A percentile compares a stretch with the other conserved stretches of the same genome.
Conservation (phyloP, 2,797 vertebrate species). For the Eulemur coronatus region DNA sequence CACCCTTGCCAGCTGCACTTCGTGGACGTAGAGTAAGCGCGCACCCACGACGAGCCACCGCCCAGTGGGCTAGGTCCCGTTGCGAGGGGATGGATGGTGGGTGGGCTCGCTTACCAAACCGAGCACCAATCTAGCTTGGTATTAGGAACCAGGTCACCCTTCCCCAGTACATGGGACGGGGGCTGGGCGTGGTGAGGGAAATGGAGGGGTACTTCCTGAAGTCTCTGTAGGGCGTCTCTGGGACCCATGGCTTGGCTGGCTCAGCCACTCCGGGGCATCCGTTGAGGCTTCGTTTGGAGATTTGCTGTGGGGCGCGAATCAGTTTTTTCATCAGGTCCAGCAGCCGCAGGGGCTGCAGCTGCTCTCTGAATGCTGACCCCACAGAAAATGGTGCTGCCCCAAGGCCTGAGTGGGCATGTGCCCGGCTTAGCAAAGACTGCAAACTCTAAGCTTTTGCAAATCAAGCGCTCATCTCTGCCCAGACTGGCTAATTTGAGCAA, state of each 20-base stretch:
- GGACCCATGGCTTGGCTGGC: not conserved
- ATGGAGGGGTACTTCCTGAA: not conserved
- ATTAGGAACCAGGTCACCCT: not conserved
- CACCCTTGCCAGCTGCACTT: not conserved
- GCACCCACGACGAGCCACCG: too few relatives aligned
- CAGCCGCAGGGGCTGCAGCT: not conserved
- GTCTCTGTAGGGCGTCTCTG: not conserved
- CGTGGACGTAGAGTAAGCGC: not conserved
- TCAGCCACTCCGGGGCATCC: not conserved
- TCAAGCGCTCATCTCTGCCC: not conserved
- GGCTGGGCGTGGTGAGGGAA: not conserved
- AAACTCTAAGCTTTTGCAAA: not conserved
- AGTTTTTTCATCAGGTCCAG: not conserved
- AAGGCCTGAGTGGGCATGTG: not conserved
- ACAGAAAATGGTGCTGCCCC: not conserved
- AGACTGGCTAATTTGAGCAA: not conserved
- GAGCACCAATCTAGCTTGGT: not conserved
- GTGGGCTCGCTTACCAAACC: accelerated
- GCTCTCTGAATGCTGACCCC: not conserved
- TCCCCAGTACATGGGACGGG: accelerated
- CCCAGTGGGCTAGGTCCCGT: not conserved
- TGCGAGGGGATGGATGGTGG: accelerated
- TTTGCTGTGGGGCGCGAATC: not conserved
- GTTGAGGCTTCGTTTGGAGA: not conserved
- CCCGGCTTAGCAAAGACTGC: not conserved